Percentiles rank a stretch among this genome's conserved stretches.
phyloP scores from a whole-genome alignment of 2,888 invertebrate genomes.

The Trichogramma dendrolimi region DNA sequence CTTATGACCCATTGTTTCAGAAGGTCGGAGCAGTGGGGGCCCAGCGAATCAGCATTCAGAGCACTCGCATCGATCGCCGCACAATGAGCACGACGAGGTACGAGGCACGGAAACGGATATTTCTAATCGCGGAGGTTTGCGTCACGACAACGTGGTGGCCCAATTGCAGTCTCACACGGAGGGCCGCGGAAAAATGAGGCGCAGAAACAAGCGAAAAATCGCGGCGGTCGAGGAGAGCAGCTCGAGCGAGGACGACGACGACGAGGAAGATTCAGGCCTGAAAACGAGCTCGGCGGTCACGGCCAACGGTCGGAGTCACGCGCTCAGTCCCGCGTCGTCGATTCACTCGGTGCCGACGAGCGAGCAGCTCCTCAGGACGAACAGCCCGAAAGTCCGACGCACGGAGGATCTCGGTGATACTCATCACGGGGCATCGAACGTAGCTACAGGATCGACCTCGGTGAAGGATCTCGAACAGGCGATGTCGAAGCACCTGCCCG shows the following conservation, averaged over 20 bases:
- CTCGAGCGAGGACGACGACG: constrained; percentile 56
- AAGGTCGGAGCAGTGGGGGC: constrained; percentile 58
- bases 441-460: constrained; percentile 59
- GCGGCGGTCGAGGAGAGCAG: constrained; percentile 54
- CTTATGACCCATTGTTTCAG: constrained; percentile 49
- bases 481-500: constrained; percentile 90
- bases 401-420: constrained; percentile 45
- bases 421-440: constrained; percentile 20
- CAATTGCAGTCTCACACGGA: constrained; percentile 53
- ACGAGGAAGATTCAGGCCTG: constrained; percentile 44
- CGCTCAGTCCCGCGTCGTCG: constrained; percentile 61
- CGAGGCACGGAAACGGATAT: constrained; percentile 56
- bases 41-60: constrained; percentile 55
- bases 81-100: constrained; percentile 53
- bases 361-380: constrained; percentile 44
- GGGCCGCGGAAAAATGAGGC: constrained; percentile 33
- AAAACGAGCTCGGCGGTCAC: constrained; percentile 43
- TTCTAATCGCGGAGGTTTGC: constrained; percentile 55
- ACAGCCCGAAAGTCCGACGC: constrained; percentile 42
- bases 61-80: constrained; percentile 52
- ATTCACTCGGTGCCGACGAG: constrained; percentile 57
- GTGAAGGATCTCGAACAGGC: constrained; percentile 92
- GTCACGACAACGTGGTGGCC: constrained; percentile 54
- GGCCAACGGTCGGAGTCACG: constrained; percentile 50
- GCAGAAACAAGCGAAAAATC: constrained; percentile 63